A percentile compares a stretch with the other conserved stretches of the same genome.
These are phyloP conservation scores for Nymphicus hollandicus DNA, from an alignment of 2,113 vertebrate species.

Conservation along the genomic window DNA sequence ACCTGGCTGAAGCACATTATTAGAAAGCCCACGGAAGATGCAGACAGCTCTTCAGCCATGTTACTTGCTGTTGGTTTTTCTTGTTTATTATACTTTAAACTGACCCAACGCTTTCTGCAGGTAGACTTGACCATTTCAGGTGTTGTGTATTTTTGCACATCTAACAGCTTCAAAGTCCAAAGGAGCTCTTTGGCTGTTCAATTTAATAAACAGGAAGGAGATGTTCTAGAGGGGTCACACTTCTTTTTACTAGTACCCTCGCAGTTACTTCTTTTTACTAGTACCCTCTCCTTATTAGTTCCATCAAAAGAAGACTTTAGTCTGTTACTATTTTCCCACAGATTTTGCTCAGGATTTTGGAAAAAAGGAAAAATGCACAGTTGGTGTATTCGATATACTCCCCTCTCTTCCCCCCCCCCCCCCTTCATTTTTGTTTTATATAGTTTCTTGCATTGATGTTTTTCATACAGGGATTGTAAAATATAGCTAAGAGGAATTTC, in stretches of 20 bases:
- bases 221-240: neutral
- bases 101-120: neutral
- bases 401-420: rapidly evolving
- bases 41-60: neutral
- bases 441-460: neutral
- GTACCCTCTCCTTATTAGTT: neutral
- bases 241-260: neutral
- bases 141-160: neutral
- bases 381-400: neutral
- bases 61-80: neutral
- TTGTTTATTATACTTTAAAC: neutral
- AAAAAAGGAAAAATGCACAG: neutral
- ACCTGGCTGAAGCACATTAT: neutral
- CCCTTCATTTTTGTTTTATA: neutral
- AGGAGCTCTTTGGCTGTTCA: neutral
- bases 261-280: neutral
- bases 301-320: neutral
- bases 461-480: neutral
- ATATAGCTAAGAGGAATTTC: neutral
- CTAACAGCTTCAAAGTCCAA: neutral
- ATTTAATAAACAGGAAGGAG: neutral
- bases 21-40: neutral
- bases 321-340: neutral
- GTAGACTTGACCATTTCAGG: neutral
- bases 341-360: neutral